Percentiles rank a stretch among this genome's conserved stretches.
phyloP scores from a whole-genome alignment of 2,888 invertebrate species.

The Xestobium rufovillosum region DNA sequence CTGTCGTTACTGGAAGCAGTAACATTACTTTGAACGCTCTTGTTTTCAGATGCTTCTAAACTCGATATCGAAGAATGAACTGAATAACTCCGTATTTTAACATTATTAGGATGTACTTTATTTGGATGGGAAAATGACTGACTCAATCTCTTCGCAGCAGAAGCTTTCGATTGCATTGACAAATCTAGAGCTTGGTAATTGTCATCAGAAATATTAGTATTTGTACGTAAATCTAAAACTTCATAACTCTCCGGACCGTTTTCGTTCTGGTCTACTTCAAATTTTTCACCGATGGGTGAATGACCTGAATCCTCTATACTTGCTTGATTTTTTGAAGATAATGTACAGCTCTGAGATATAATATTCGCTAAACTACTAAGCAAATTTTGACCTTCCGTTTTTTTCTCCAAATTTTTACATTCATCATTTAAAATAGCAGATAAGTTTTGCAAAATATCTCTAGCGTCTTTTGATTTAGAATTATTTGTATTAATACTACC shows the following conservation, averaged over 20 bases:
- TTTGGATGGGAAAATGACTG: no score
- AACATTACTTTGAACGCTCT: no score
- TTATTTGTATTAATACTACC: constrained; percentile 4
- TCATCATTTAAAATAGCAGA: constrained; percentile 20
- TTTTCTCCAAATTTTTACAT: constrained; percentile 20
- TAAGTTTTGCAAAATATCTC: constrained; percentile 20
- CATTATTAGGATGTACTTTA: no score
- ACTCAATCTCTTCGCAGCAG: no score
- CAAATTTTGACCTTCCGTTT: constrained; percentile 20
- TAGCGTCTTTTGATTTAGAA: constrained; percentile 14
- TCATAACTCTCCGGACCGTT: constrained; percentile 14
- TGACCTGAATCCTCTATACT: constrained; percentile 22
- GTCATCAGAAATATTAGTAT: constrained; percentile 8
- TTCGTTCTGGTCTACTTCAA: constrained; percentile 10
- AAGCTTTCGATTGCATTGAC: constrained; percentile 11
- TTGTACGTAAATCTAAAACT: constrained; percentile 16
- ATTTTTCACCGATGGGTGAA: no score
- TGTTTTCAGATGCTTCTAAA: no score
- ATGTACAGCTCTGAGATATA: constrained; percentile 6
- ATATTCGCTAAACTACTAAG: constrained; percentile 19
- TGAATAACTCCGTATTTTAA: no score
- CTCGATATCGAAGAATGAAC: no score
- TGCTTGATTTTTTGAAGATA: constrained; percentile 5
- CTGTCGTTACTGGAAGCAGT: no score
- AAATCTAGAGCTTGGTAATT: constrained; percentile 11